Evolutionary conservation across 2,113 vertebrate genomes (phyloP).

Genomic region (Zosterops borbonicus): DNA sequence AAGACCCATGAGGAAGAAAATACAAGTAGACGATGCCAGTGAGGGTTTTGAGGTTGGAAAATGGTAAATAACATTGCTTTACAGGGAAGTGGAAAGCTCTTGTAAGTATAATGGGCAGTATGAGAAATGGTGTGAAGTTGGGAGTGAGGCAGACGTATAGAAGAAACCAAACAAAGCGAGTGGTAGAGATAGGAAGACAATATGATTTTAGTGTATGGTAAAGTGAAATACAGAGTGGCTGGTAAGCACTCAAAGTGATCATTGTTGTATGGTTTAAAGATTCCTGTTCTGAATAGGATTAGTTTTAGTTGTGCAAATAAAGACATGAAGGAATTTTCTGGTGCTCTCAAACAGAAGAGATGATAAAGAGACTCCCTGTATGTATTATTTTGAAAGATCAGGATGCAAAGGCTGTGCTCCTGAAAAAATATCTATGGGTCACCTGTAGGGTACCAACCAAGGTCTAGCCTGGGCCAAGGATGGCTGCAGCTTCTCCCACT

Average conservation of each 20-base stretch:
- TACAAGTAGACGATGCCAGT: not conserved
- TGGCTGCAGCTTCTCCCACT: not conserved
- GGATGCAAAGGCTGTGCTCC: not conserved
- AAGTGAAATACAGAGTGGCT: not conserved
- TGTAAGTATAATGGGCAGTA: not conserved
- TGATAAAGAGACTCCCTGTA: not conserved
- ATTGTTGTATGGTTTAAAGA: not conserved
- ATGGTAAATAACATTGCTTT: not conserved
- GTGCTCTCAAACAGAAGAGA: not conserved
- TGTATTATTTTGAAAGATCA: not conserved
- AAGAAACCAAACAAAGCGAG: not conserved
- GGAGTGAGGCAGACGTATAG: not conserved
- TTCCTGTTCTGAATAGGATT: not conserved
- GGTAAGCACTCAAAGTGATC: not conserved
- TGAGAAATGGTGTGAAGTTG: not conserved
- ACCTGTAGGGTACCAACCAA: not conserved
- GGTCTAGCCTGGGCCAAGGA: not conserved
- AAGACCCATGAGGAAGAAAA: not conserved
- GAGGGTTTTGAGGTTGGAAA: not conserved
- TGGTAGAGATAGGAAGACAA: not conserved
- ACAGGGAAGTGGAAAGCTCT: not conserved
- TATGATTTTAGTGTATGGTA: not conserved
- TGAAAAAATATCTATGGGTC: not conserved
- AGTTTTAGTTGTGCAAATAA: not conserved
- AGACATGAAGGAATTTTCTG: not conserved